Percentiles rank a stretch among this genome's conserved stretches.
phyloP scores from a whole-genome alignment of 2,113 vertebrate species.

The Chionodraco myersi region DNA sequence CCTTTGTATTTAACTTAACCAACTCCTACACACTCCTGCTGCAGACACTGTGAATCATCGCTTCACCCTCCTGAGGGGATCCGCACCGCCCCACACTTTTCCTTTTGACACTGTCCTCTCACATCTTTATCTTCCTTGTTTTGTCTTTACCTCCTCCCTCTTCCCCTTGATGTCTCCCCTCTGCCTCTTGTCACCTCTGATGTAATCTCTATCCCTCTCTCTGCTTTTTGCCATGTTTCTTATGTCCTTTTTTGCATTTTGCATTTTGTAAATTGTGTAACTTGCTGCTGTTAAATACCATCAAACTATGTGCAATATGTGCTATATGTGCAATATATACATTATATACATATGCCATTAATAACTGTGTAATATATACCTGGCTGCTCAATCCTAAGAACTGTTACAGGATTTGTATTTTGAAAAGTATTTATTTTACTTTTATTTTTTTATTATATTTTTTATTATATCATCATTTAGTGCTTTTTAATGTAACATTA shows the following conservation, averaged over 20 bases:
- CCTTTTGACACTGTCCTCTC: conserved; percentile 29
- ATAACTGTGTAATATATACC: too few species aligned
- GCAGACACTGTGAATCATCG: conserved; percentile 28
- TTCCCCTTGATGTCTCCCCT: neutral
- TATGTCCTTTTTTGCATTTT: neutral
- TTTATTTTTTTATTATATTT: too few species aligned
- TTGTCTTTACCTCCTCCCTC: neutral
- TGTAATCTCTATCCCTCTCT: conserved; percentile 2
- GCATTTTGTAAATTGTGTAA: too few species aligned
- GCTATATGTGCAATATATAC: too few species aligned
- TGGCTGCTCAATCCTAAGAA: too few species aligned
- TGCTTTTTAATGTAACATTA: too few species aligned
- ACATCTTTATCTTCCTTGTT: conserved; percentile 29
- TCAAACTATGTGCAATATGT: too few species aligned
- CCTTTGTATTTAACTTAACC: neutral
- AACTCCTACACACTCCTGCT: conserved; percentile 6
- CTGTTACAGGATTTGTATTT: too few species aligned
- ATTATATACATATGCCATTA: too few species aligned
- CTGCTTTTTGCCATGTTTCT: neutral
- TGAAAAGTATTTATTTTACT: too few species aligned
- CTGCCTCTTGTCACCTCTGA: conserved; percentile 30
- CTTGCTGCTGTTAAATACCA: too few species aligned
- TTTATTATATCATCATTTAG: too few species aligned
- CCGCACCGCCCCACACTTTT: neutral
- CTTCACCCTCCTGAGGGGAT: conserved; percentile 13